These are phyloP conservation scores for Cephalotes varians DNA, from an alignment of 2,888 invertebrate genomes.

Conservation along the genomic window DNA sequence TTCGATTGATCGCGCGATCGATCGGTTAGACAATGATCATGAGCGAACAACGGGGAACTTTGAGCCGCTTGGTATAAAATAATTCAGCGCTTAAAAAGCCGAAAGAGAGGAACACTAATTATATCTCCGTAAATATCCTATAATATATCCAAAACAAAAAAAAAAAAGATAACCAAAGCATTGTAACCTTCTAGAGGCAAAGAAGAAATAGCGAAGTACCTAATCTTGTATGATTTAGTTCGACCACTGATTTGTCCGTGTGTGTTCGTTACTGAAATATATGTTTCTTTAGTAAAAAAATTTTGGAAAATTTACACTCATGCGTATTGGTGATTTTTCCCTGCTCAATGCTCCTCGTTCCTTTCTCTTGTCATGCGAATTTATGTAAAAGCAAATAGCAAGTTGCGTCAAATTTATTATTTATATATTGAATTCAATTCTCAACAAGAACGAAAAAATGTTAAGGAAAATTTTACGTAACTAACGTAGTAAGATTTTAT, in stretches of 20 bases:
- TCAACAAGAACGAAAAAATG: not conserved
- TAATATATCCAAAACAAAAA: constrained; percentile 78
- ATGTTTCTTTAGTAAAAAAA: constrained; percentile 88
- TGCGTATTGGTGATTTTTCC: not conserved
- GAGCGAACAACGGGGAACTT: constrained; percentile 60
- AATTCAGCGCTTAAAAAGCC: constrained; percentile 49
- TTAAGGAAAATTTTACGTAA: not conserved
- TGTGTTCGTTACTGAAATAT: constrained; percentile 87
- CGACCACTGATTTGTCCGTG: constrained; percentile 86
- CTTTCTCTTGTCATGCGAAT: not conserved
- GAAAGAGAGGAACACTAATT: constrained; percentile 50
- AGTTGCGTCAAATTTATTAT: constrained; percentile 8
- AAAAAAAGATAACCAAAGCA: constrained; percentile 77
- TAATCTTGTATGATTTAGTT: constrained; percentile 83
- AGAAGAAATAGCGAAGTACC: constrained; percentile 81
- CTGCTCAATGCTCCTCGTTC: not conserved
- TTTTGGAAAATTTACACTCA: constrained; percentile 67
- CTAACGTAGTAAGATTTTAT: not conserved
- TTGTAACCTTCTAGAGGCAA: constrained; percentile 83
- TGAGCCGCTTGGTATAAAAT: constrained; percentile 75
- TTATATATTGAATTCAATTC: not conserved
- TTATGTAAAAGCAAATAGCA: not conserved
- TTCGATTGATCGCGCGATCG: constrained; percentile 67
- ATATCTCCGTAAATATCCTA: constrained; percentile 80
- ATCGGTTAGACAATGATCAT: constrained; percentile 56